Percentiles rank a stretch among this genome's conserved stretches.
Evolutionary conservation across 2,113 vertebrate species (phyloP).

Genomic region (Murina feae): DNA sequence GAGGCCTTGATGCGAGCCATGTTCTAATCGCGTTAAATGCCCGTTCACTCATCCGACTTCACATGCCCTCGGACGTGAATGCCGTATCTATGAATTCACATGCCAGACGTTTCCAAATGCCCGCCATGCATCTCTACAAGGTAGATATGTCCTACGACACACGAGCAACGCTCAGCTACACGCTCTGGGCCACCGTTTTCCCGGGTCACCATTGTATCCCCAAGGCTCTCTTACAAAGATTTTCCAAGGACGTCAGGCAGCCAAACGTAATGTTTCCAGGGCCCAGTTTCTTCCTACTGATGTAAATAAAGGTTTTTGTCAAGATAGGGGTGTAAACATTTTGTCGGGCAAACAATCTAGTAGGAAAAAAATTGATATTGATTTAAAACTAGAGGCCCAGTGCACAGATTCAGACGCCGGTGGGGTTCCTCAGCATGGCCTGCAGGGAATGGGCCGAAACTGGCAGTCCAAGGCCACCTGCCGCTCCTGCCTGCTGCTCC

Average conservation of each 20-base stretch:
- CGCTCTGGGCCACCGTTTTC: not conserved
- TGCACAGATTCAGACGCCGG: too few relatives aligned
- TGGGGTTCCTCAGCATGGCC: too few relatives aligned
- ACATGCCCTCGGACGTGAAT: not conserved
- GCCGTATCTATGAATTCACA: not conserved
- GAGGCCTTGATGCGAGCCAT: not conserved
- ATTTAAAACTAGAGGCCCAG: not conserved
- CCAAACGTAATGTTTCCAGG: not conserved
- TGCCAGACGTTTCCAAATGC: not conserved
- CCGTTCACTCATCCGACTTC: not conserved
- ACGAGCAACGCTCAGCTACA: not conserved
- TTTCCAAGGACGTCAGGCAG: not conserved
- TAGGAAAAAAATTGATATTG: not conserved
- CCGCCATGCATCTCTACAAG: not conserved
- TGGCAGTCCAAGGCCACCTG: too few relatives aligned
- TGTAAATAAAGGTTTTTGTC: not conserved
- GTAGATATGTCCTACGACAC: not conserved
- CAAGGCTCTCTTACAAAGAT: not conserved
- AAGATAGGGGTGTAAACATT: not conserved
- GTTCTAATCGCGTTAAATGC: not conserved
- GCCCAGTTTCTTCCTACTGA: not conserved
- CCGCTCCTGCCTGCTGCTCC: too few relatives aligned
- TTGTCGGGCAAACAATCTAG: not conserved
- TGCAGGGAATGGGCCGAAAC: too few relatives aligned
- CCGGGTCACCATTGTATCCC: not conserved